A percentile compares a stretch with the other conserved stretches of the same genome.
phyloP scores from a whole-genome alignment of 2,888 invertebrate genomes.

The Drosophila peninsularis region DNA sequence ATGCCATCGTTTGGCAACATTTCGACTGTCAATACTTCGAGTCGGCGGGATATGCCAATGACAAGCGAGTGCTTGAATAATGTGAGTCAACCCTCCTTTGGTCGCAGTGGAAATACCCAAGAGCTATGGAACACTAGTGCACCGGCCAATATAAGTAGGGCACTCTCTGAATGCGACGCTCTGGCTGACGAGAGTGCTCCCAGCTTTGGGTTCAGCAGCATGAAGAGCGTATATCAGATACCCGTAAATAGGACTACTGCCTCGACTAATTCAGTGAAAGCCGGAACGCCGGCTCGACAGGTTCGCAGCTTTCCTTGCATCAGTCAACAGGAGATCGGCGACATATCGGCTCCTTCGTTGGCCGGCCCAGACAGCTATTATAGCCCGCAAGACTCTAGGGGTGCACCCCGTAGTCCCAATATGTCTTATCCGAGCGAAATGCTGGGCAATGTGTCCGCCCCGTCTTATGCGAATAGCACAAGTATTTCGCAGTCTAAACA shows the following conservation, averaged over 20 bases:
- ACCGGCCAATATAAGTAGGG: background rate
- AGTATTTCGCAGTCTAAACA: background rate
- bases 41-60: background rate
- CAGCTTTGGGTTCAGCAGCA: background rate
- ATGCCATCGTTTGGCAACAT: slow-evolving; percentile 18
- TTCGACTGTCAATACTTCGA: background rate
- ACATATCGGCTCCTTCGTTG: slow-evolving; percentile 34
- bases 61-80: slow-evolving; percentile 31
- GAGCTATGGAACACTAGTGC: slow-evolving; percentile 13
- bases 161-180: slow-evolving; percentile 10
- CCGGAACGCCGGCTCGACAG: slow-evolving; percentile 12
- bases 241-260: background rate
- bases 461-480: slow-evolving; percentile 12
- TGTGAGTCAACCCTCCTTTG: slow-evolving; percentile 30
- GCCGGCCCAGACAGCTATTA: background rate
- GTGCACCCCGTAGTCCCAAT: background rate
- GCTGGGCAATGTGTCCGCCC: slow-evolving; percentile 27
- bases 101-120: background rate
- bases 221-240: background rate
- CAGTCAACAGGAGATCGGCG: slow-evolving; percentile 30
- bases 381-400: background rate
- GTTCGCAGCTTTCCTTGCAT: slow-evolving; percentile 37
- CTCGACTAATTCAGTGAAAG: background rate
- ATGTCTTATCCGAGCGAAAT: slow-evolving; percentile 26
- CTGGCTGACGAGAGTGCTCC: slow-evolving; percentile 12